phyloP scores from a whole-genome alignment of 2,113 vertebrate genomes.

The Lanius ludovicianus region DNA sequence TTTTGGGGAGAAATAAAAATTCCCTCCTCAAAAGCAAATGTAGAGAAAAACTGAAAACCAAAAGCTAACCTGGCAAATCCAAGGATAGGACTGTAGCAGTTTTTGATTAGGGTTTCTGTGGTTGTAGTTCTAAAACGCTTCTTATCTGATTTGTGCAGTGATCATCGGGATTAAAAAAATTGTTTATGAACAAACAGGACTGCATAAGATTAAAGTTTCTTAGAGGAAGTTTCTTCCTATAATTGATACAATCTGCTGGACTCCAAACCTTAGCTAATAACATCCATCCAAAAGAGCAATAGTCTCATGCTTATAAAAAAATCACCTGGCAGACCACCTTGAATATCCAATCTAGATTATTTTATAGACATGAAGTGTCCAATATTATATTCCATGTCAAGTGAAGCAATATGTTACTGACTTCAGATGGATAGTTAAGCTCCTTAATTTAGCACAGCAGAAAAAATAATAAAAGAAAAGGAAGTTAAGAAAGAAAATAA shows the following conservation, averaged over 20 bases:
- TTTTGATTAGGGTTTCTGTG: background rate
- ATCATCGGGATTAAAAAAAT: background rate
- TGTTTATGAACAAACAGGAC: background rate
- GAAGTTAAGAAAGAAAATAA: background rate
- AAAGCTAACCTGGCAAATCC: background rate
- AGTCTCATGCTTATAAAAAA: background rate
- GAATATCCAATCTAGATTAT: background rate
- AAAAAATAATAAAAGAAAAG: background rate
- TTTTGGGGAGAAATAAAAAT: background rate
- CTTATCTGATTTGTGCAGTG: background rate
- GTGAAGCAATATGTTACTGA: background rate
- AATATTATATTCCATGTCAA: background rate
- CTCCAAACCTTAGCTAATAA: background rate
- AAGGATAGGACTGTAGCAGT: background rate
- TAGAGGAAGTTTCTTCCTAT: background rate
- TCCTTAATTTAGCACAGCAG: background rate
- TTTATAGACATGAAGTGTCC: background rate
- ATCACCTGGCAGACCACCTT: background rate
- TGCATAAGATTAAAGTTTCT: background rate
- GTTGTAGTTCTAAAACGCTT: background rate
- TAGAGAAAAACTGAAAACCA: background rate
- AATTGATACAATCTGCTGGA: background rate
- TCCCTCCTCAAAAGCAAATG: rapidly evolving
- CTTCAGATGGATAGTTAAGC: background rate
- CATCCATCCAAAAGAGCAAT: background rate